Evolutionary conservation across 2,797 vertebrate species (phyloP).

Genomic region (Cuculus canorus): DNA sequence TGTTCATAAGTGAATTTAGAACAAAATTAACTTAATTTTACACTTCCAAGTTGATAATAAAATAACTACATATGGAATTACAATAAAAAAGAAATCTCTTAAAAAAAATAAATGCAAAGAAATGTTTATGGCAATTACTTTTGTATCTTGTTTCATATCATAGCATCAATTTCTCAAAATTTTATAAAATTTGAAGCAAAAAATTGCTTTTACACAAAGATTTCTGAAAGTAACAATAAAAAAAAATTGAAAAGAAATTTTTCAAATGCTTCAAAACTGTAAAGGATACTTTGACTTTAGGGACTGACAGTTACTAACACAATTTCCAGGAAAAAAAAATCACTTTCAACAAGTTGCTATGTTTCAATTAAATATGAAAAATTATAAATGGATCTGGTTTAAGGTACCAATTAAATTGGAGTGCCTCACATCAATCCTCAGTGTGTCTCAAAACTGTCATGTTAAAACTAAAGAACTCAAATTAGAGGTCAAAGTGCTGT

Average conservation of each 20-base stretch:
- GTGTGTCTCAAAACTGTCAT: background rate
- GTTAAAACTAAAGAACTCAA: background rate
- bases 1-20: background rate
- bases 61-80: background rate
- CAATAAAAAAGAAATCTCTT: background rate
- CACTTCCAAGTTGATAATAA: background rate
- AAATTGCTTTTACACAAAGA: background rate
- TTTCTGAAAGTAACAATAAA: background rate
- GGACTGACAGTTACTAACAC: too few relatives aligned
- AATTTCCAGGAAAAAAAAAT: background rate
- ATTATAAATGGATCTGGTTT: background rate
- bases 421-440: background rate
- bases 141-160: background rate
- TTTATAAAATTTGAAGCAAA: background rate
- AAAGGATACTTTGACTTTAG: background rate
- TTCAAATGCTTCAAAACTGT: background rate
- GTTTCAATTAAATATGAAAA: background rate
- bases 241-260: background rate
- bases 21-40: background rate
- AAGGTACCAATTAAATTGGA: background rate
- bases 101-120: background rate
- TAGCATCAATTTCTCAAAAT: background rate
- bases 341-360: accelerated
- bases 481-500: background rate
- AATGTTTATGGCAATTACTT: background rate